Percentiles rank a stretch among this genome's conserved stretches.
These are phyloP conservation scores for Acyrthosiphon pisum DNA, from an alignment of 1,140 invertebrate genomes.

Conservation along the genomic window DNA sequence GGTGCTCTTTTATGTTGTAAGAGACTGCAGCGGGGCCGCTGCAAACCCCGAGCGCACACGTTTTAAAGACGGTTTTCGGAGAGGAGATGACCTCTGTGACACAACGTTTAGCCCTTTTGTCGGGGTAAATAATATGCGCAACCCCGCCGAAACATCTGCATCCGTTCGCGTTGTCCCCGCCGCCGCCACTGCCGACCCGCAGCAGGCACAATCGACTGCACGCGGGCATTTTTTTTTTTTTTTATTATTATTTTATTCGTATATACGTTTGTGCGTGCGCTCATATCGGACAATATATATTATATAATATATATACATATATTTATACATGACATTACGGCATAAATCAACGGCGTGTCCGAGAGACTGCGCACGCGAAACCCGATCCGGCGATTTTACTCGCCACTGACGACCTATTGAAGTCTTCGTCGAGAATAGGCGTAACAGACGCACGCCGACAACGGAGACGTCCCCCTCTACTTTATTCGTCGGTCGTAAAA, in stretches of 20 bases:
- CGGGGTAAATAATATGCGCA: conserved; percentile 53
- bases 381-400: conserved; percentile 30
- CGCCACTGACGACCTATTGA: neutral
- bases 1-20: conserved; percentile 41
- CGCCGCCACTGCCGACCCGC: neutral
- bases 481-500: neutral
- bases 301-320: conserved; percentile 3
- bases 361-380: conserved; percentile 38
- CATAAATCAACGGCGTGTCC: conserved; percentile 47
- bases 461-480: neutral
- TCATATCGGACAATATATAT: conserved; percentile 32
- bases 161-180: conserved; percentile 26
- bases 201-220: conserved; percentile 19
- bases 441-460: neutral
- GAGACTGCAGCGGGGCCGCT: neutral
- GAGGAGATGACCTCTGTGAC: conserved; percentile 55
- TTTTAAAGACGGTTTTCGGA: conserved; percentile 39
- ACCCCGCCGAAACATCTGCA: conserved; percentile 52
- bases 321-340: conserved; percentile 11
- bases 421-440: conserved; percentile 1
- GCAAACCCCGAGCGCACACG: neutral
- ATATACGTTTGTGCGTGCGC: neutral
- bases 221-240: neutral
- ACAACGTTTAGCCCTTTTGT: conserved; percentile 57
- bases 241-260: neutral